Evolutionary conservation across 2,888 invertebrate species (phyloP), one percentile per base, ranked within the genome.

Genomic region (Agrochola macilenta): DNA sequence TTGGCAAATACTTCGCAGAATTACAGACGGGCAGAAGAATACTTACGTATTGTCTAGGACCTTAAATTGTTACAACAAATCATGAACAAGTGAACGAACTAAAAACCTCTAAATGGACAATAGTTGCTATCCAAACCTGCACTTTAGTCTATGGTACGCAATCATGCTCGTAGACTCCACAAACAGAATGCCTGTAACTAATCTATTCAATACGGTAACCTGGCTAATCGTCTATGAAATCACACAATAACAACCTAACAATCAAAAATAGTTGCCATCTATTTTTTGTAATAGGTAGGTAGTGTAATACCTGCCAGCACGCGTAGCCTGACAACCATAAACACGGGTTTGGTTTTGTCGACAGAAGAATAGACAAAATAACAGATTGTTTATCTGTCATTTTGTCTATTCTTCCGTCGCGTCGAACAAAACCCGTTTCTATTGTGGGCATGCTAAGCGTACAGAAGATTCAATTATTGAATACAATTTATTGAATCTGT

Each of bases 401-500:
- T 35, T 35, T 35, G 35, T 35, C 35, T 35, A 35, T 35, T 35
- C 35, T 35, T 35, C 35, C 35, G 35, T 35, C 35, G 35, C 35
- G 35, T 35, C 35, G 1, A 3, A 35, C 35, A 35, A 35, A 35
- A 35, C 35, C 35, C 35, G 35, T 35, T 35, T 35, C 35, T 35
- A 35, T 35, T 35, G 35, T 35, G 35, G 5, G 1, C 35, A 35
- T 35, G 35, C 35, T 35, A 3, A 35, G 35, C 35, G 35, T 35
- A 5, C 35, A 35, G 35, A 14, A 52, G 46, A 74, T 84, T n/a
- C n/a, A n/a, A n/a, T n/a, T n/a, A n/a, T n/a, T n/a, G n/a, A 60
- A 77, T 46, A 54, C 63, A 57, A n/a, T 57, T n/a, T 66, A 84
- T 69, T 61, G 54, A 70, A 73, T 72, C 35, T 39, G 12, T 30